Conservation (phyloP, 2,113 vertebrate genomes). For the Scomber colias region DNA sequence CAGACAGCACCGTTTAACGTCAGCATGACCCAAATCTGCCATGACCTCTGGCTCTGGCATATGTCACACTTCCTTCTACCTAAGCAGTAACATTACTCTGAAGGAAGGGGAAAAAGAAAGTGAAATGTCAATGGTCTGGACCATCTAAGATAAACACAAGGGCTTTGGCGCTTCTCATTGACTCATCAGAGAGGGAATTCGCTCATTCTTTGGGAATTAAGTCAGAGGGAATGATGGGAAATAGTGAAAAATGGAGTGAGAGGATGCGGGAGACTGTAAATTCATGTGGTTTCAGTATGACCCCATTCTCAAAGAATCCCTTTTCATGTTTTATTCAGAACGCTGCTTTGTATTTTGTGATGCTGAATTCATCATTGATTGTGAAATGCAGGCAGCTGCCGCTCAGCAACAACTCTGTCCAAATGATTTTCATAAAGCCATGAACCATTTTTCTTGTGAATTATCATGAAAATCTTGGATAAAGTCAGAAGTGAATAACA, state of each 20-base stretch:
- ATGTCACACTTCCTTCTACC: slow-evolving; percentile 62
- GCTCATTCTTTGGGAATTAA: slow-evolving; percentile 45
- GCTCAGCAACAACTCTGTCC: not conserved
- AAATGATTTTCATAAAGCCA: not conserved
- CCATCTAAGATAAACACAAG: slow-evolving; percentile 21
- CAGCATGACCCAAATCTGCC: slow-evolving; percentile 60
- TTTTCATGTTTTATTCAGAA: slow-evolving; percentile 38
- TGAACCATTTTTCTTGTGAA: not conserved
- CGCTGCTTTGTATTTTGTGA: not conserved
- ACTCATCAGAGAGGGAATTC: slow-evolving; percentile 49
- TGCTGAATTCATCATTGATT: slow-evolving; percentile 7
- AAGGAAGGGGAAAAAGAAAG: not conserved
- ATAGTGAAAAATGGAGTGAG: not conserved
- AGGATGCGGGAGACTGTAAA: not conserved
- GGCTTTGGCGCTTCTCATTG: slow-evolving; percentile 6
- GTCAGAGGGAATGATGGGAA: slow-evolving; percentile 44
- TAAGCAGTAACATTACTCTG: slow-evolving; percentile 45
- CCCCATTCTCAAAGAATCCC: slow-evolving; percentile 34
- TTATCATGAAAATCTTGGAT: not conserved
- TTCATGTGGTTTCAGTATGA: slow-evolving; percentile 9
- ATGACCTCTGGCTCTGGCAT: slow-evolving; percentile 69
- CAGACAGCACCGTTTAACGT: slow-evolving; percentile 57
- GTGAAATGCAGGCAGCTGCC: not conserved
- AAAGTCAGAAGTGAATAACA: not conserved
- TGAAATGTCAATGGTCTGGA: slow-evolving; percentile 41